These are phyloP conservation scores for Ariolimax columbianus DNA, from an alignment of 2,888 invertebrate genomes.

Conservation along the genomic window DNA sequence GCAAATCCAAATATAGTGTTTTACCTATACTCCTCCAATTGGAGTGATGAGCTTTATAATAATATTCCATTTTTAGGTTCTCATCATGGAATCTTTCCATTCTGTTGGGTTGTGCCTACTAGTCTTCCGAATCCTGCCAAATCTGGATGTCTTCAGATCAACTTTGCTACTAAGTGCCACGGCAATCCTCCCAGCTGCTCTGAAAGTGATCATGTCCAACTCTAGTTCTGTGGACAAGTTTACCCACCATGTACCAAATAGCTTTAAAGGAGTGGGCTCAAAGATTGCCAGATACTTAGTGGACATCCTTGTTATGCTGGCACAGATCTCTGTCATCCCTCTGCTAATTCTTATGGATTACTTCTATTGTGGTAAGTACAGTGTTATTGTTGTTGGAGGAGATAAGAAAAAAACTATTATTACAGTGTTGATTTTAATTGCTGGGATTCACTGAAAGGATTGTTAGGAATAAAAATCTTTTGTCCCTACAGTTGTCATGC, in stretches of 20 bases:
- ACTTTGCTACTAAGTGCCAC: conserved; percentile 69
- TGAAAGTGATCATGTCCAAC: conserved; percentile 56
- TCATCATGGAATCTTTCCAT: conserved; percentile 62
- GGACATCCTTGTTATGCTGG: conserved; percentile 26
- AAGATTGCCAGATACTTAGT: not conserved
- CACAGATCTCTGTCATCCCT: conserved; percentile 62
- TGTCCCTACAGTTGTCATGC: no score
- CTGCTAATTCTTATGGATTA: conserved; percentile 54
- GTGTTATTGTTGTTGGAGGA: no score
- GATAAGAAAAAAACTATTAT: no score
- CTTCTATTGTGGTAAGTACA: conserved; percentile 28
- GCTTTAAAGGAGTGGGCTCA: no score
- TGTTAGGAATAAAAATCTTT: no score
- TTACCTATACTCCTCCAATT: no score
- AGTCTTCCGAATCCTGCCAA: conserved; percentile 72
- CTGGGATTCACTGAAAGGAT: no score
- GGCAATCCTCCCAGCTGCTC: conserved; percentile 69
- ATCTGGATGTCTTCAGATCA: conserved; percentile 68
- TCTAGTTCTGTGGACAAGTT: not conserved
- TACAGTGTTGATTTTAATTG: no score
- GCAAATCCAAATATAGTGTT: no score
- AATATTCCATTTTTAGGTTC: no score
- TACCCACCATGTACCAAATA: not conserved
- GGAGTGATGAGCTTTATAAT: no score
- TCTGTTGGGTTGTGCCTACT: conserved; percentile 71